Conservation (phyloP, 2,888 invertebrate genomes). For the Nipponacmea schrenckii region DNA sequence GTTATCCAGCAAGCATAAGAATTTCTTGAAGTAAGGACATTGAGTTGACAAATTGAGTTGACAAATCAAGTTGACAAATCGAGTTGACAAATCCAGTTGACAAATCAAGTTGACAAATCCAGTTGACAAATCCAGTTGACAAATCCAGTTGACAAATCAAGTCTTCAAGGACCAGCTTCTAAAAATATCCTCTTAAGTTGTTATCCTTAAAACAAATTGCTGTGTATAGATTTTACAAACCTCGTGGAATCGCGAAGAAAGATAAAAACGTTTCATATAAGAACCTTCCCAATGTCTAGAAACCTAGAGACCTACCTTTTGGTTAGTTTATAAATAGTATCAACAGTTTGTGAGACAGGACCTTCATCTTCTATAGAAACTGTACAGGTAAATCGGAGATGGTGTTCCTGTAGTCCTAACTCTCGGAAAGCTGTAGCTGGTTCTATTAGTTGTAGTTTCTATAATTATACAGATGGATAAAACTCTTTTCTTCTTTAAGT, state of each 20-base stretch:
- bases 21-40: too few species aligned
- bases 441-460: constrained; percentile 84
- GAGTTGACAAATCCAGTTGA: neutral
- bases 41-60: neutral
- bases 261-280: neutral
- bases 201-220: too few species aligned
- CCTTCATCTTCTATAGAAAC: constrained; percentile 74
- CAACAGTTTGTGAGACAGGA: constrained; percentile 80
- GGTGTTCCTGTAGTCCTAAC: constrained; percentile 82
- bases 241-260: too few species aligned
- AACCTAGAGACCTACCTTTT: constrained; percentile 71
- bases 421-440: constrained; percentile 88
- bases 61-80: neutral
- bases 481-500: too few species aligned
- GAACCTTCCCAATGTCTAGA: neutral
- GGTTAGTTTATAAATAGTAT: constrained; percentile 81
- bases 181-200: too few species aligned
- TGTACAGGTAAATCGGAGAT: constrained; percentile 84
- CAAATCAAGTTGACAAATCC: neutral
- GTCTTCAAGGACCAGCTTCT: neutral
- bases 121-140: neutral
- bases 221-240: too few species aligned
- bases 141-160: neutral
- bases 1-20: too few species aligned
- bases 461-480: too few species aligned